phyloP scores from a whole-genome alignment of 2,888 invertebrate genomes.

The Petrolisthes cinctipes region DNA sequence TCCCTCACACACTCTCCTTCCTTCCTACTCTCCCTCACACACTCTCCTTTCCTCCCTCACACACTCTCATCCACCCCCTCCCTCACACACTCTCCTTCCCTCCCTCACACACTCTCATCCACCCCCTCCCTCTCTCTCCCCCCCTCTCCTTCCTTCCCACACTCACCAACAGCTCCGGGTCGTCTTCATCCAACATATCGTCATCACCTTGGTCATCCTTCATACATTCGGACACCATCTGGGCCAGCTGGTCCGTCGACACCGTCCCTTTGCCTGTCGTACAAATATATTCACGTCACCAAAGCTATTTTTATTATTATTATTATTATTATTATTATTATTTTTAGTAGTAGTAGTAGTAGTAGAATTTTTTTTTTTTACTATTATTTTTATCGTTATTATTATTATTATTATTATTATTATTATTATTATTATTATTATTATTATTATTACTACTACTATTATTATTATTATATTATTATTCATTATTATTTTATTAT shows the following conservation, averaged over 20 bases:
- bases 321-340: background rate
- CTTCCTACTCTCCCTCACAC: too few relatives aligned
- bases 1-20: too few relatives aligned
- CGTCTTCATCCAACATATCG: constrained; percentile 80
- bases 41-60: too few relatives aligned
- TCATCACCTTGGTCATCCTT: constrained; percentile 82
- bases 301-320: background rate
- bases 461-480: too few relatives aligned
- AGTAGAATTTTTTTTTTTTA: background rate
- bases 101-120: background rate
- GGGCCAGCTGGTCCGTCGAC: constrained; percentile 75
- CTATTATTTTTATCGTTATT: too few relatives aligned
- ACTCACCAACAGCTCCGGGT: constrained; percentile 81
- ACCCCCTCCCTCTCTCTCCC: background rate
- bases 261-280: constrained; percentile 34
- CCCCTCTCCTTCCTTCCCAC: background rate
- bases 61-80: background rate
- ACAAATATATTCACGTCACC: background rate
- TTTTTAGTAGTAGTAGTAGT: background rate
- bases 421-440: too few relatives aligned
- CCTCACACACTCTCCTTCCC: background rate
- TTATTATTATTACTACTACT: too few relatives aligned
- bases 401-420: too few relatives aligned
- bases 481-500: too few relatives aligned
- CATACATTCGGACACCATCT: constrained; percentile 83